phyloP scores from a whole-genome alignment of 2,113 vertebrate genomes.

The Xenopus borealis region DNA sequence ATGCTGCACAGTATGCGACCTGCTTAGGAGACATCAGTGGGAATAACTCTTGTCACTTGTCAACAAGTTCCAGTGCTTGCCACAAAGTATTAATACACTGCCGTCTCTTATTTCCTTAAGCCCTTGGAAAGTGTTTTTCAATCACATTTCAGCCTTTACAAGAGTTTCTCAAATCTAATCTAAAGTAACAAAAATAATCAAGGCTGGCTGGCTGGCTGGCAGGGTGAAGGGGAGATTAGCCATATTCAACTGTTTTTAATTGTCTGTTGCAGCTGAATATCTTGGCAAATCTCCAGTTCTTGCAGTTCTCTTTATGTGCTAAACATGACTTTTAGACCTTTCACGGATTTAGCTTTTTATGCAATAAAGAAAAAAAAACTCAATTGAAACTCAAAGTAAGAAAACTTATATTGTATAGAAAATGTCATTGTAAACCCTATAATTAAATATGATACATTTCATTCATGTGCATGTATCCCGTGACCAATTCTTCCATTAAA shows the following conservation, averaged over 20 bases:
- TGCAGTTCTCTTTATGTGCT: too few relatives aligned
- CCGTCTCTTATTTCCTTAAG: not conserved
- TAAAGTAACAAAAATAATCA: slow-evolving; percentile 2
- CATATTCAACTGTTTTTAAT: not conserved
- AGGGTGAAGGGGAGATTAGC: not conserved
- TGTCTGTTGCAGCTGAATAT: not conserved
- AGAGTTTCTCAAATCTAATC: not conserved
- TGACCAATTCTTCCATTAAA: too few relatives aligned
- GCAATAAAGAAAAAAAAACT: too few relatives aligned
- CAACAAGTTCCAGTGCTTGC: not conserved
- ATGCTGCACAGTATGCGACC: too few relatives aligned
- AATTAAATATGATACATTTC: too few relatives aligned
- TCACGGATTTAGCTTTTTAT: not conserved
- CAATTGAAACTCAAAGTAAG: too few relatives aligned
- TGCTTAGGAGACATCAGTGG: too few relatives aligned
- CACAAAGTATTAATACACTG: not conserved
- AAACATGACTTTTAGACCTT: not conserved
- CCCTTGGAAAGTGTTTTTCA: not conserved
- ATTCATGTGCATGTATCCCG: too few relatives aligned
- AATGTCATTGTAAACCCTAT: too few relatives aligned
- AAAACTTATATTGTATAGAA: too few relatives aligned
- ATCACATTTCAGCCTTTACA: not conserved
- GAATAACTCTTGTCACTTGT: not conserved
- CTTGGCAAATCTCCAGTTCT: not conserved
- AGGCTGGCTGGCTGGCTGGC: not conserved